Conservation (phyloP, 2,113 vertebrate species). For the Semnornis frantzii region DNA sequence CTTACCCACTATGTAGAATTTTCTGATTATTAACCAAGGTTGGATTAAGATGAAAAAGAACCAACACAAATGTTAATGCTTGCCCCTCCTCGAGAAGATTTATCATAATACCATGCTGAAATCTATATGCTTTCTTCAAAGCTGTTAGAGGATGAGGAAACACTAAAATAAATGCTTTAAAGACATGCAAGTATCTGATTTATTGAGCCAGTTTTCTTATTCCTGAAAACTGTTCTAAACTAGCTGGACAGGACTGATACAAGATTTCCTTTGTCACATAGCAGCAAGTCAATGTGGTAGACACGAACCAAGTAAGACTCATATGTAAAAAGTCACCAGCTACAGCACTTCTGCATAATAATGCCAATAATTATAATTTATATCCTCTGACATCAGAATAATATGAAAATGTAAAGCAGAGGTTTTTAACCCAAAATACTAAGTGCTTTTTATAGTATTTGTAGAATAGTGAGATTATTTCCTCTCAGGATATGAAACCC, state of each 20-base stretch:
- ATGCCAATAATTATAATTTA: conserved; percentile 70
- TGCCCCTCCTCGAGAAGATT: conserved; percentile 78
- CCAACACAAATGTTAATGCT: conserved; percentile 79
- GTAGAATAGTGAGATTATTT: conserved; percentile 65
- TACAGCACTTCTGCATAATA: conserved; percentile 64
- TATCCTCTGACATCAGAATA: conserved; percentile 64
- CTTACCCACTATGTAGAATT: conserved; percentile 85
- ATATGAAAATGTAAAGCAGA: conserved; percentile 53
- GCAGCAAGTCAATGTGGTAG: conserved; percentile 55
- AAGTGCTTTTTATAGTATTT: conserved; percentile 39
- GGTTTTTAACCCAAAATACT: conserved; percentile 63
- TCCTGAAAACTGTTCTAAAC: conserved; percentile 74
- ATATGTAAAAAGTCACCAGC: conserved; percentile 63
- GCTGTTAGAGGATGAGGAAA: conserved; percentile 70
- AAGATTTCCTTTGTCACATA: conserved; percentile 77
- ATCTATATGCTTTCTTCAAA: conserved; percentile 76
- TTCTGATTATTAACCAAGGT: conserved; percentile 85
- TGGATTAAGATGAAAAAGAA: conserved; percentile 83
- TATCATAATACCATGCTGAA: conserved; percentile 78
- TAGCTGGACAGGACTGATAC: conserved; percentile 69
- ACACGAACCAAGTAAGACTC: conserved; percentile 37
- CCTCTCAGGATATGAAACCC: conserved; percentile 58
- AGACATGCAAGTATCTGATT: conserved; percentile 66
- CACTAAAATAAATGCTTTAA: conserved; percentile 72
- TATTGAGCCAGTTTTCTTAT: conserved; percentile 73